Conservation (phyloP, 1,140 invertebrate genomes). For the Halyomorpha halys region DNA sequence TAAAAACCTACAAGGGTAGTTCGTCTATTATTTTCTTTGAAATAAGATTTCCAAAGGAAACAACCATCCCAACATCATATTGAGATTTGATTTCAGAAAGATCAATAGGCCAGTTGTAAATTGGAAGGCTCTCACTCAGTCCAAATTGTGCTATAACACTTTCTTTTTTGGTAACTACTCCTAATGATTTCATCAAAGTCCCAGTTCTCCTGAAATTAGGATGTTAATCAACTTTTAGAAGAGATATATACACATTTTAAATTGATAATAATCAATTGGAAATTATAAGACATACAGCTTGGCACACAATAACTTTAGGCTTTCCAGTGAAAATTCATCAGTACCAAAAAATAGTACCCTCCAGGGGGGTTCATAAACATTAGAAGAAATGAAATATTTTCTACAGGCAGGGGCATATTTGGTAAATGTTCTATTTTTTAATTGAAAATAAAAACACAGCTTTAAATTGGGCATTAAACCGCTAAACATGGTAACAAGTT, state of each 20-base stretch:
- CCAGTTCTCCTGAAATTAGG: conserved; percentile 34
- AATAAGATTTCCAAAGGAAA: conserved; percentile 62
- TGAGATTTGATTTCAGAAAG: conserved; percentile 29
- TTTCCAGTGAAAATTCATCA: conserved; percentile 53
- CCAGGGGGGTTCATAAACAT: conserved; percentile 35
- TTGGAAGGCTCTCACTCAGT: conserved; percentile 37
- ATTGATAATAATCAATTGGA: conserved; percentile 29
- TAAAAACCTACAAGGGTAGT: conserved; percentile 48
- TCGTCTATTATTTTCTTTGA: conserved; percentile 48
- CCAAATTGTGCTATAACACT: conserved; percentile 46
- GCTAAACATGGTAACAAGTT: too few relatives aligned
- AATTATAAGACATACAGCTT: conserved; percentile 29
- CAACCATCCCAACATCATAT: conserved; percentile 56
- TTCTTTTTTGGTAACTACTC: conserved; percentile 46
- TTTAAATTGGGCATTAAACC: too few relatives aligned
- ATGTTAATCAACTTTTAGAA: conserved; percentile 17
- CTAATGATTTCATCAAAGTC: conserved; percentile 38
- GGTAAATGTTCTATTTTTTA: too few relatives aligned
- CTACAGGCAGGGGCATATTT: too few relatives aligned
- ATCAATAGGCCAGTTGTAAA: conserved; percentile 47
- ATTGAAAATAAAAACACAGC: too few relatives aligned
- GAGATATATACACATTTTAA: conserved; percentile 29
- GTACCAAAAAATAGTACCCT: conserved; percentile 57
- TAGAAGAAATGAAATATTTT: too few relatives aligned
- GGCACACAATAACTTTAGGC: conserved; percentile 38